Evolutionary conservation across 2,797 vertebrate genomes (phyloP).

Genomic region (Aythya fuligula): DNA sequence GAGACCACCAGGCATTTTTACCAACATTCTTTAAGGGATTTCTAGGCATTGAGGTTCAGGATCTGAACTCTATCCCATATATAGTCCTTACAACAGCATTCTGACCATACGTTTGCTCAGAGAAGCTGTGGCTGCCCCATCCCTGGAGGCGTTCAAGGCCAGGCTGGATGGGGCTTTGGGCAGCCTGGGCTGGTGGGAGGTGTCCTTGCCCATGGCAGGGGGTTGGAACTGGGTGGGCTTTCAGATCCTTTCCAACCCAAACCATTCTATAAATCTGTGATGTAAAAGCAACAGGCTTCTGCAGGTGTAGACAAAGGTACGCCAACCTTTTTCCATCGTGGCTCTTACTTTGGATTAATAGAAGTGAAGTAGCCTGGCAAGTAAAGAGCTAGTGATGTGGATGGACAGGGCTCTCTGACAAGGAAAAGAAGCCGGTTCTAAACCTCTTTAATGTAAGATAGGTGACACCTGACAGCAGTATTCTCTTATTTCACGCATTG

Average conservation of each 20-base stretch:
- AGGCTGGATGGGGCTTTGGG: no score
- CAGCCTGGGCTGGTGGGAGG: no score
- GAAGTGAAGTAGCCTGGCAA: neutral
- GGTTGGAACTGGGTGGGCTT: no score
- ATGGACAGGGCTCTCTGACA: neutral
- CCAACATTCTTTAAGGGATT: neutral
- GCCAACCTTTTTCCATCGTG: neutral
- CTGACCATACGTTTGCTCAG: neutral
- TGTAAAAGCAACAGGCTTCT: neutral
- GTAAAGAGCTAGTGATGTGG: neutral
- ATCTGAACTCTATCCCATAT: neutral
- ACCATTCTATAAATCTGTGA: no score
- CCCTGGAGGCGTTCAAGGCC: no score
- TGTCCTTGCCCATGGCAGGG: no score
- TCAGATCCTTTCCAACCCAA: no score
- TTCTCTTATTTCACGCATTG: rapidly evolving
- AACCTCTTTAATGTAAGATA: neutral
- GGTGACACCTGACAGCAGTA: neutral
- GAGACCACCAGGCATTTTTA: neutral
- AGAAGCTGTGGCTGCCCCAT: no score
- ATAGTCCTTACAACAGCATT: neutral
- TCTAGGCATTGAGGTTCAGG: neutral
- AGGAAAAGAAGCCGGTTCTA: neutral
- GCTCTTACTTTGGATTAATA: neutral
- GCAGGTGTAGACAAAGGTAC: no score